Evolutionary conservation across 2,797 vertebrate genomes (phyloP), one percentile per base, ranked within the genome.

Genomic region (Gymnothorax javanicus): DNA sequence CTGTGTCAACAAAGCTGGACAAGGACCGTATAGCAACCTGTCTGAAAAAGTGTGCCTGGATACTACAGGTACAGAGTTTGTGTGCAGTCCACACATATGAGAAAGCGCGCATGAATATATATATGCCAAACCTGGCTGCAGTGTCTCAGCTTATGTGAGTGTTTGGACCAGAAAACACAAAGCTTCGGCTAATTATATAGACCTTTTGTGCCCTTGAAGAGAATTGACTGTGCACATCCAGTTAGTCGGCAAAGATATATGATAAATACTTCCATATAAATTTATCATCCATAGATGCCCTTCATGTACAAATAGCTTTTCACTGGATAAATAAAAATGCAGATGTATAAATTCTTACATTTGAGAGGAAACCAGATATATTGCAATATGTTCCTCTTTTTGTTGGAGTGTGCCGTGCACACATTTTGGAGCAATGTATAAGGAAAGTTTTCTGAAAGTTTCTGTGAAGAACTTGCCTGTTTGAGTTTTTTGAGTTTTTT

Each of bases 1-100:
- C 69, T 99, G 99, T 91, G 96, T 96, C 82, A 99, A 99, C 91
- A 99, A 98, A 87, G 98, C 98, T 0, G 98, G 98, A 11, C 97
- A 99, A 89, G 98, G 99, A 7, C 97, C 97, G 20, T 99, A 98
- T 93, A 99, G 98, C 93, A 97, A 93, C 90, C 93, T 96, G 8
- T 99, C 98, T 0, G 96, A 94, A 60, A 95, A 93, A 11, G 94
- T 99, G 84, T 89, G 93, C 81, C 89, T 99, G 56, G 96, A 97
- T 33, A 89, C 86, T 0, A 82, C 92, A 95, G 98, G 98, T 98
- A 89, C 87, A 43, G 33, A 43, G 33, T 43, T 43, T 43, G 33
- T 43, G 33, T 43, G 33, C 33, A 43, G 33, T 43, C 33, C 33
- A 43, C 33, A 43, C 1, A 43, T 43, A 43, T 43, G 33, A 43